These are phyloP conservation scores for Phylloscopus trochiloides DNA, from an alignment of 2,113 vertebrate species.

Conservation along the genomic window DNA sequence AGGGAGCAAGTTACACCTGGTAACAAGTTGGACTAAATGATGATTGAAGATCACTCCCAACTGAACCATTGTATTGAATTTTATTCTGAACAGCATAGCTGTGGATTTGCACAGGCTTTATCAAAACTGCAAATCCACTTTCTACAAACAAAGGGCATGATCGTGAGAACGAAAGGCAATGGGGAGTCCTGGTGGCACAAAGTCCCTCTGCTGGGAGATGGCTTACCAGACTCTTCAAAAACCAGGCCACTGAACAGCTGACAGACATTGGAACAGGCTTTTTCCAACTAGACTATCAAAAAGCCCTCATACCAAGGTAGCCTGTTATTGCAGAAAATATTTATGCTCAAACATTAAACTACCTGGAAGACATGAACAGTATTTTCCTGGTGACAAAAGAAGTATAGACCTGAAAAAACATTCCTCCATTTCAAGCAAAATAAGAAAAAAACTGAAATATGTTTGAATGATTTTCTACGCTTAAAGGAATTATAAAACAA, in stretches of 20 bases:
- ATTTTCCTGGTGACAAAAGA: background rate
- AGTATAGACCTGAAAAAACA: background rate
- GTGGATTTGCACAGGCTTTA: background rate
- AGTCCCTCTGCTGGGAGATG: background rate
- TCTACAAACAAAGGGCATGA: background rate
- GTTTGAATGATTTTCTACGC: background rate
- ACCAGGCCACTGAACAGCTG: background rate
- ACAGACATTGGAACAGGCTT: background rate
- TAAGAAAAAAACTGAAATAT: background rate
- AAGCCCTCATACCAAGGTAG: background rate
- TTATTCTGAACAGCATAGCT: background rate
- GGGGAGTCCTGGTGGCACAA: background rate
- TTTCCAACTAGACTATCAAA: background rate
- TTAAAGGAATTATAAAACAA: background rate
- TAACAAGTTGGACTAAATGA: background rate
- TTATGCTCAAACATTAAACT: background rate
- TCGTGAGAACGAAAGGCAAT: fast-evolving
- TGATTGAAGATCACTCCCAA: background rate
- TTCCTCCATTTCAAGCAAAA: background rate
- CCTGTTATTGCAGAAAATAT: background rate
- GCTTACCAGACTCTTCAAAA: background rate
- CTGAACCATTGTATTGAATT: background rate
- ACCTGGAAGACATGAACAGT: background rate
- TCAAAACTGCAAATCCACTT: background rate
- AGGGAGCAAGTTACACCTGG: background rate